Evolutionary conservation across 1,140 invertebrate genomes (phyloP).

Genomic region (Meloidogyne floridensis): DNA sequence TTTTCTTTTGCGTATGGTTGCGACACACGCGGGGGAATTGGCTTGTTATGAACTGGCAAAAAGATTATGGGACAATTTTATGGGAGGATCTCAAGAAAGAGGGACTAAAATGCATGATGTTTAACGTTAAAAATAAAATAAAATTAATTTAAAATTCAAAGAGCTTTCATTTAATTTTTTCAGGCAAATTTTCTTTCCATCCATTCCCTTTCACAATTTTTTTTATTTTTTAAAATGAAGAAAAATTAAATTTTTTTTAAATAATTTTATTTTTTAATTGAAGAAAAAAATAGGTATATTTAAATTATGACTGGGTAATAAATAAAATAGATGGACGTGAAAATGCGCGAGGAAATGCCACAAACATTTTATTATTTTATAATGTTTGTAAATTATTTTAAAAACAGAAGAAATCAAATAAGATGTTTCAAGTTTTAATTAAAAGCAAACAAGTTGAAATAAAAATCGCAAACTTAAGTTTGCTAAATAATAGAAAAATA

Average conservation of each 20-base stretch:
- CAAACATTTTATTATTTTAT: too few species aligned
- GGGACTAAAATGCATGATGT: slow-evolving; percentile 65
- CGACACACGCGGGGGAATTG: slow-evolving; percentile 64
- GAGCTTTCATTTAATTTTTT: slow-evolving; percentile 12
- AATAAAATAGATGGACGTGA: too few species aligned
- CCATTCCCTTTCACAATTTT: not conserved
- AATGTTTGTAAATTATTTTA: too few species aligned
- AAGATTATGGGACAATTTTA: slow-evolving; percentile 62
- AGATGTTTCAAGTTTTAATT: too few species aligned
- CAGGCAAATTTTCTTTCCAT: not conserved
- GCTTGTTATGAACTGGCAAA: slow-evolving; percentile 65
- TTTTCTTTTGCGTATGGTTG: slow-evolving; percentile 65
- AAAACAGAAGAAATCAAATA: too few species aligned
- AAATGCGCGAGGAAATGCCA: too few species aligned
- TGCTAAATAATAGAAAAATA: too few species aligned
- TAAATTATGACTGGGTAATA: too few species aligned
- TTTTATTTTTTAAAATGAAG: not conserved
- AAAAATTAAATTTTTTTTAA: not conserved
- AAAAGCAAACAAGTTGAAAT: too few species aligned
- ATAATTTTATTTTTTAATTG: not conserved
- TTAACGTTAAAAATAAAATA: slow-evolving; percentile 4
- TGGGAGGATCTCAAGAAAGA: slow-evolving; percentile 62
- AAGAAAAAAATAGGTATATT: too few species aligned
- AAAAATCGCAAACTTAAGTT: too few species aligned
- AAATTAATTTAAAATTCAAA: slow-evolving; percentile 9